Conservation (phyloP, 2,113 vertebrate species). For the Diadophis punctatus region DNA sequence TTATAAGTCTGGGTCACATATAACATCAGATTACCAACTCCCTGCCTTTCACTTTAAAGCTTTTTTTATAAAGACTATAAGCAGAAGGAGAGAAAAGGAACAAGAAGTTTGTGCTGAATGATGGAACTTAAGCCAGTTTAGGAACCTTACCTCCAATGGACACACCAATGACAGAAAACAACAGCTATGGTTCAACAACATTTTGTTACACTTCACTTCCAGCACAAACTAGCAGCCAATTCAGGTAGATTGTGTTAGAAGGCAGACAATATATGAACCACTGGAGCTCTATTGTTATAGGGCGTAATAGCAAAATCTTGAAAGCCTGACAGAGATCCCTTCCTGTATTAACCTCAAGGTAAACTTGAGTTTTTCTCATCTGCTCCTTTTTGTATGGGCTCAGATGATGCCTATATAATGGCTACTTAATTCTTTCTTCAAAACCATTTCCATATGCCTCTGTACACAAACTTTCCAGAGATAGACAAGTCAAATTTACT, state of each 20-base stretch:
- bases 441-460: background rate
- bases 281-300: background rate
- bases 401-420: background rate
- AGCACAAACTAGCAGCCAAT: background rate
- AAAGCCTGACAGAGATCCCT: background rate
- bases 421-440: background rate
- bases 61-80: background rate
- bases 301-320: background rate
- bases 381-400: background rate
- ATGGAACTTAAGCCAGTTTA: background rate
- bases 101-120: background rate
- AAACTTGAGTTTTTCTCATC: background rate
- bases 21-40: background rate
- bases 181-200: background rate
- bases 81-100: background rate
- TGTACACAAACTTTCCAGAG: background rate
- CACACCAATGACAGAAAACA: background rate
- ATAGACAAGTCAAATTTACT: background rate
- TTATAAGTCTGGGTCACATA: no score
- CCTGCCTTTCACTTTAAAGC: background rate
- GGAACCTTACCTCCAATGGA: no score
- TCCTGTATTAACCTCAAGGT: no score
- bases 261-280: background rate
- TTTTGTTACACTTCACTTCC: background rate
- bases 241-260: background rate